Percentiles rank a stretch among this genome's conserved stretches.
Evolutionary conservation across 2,888 invertebrate species (phyloP).

Genomic region (Drosophila hamatofila): DNA sequence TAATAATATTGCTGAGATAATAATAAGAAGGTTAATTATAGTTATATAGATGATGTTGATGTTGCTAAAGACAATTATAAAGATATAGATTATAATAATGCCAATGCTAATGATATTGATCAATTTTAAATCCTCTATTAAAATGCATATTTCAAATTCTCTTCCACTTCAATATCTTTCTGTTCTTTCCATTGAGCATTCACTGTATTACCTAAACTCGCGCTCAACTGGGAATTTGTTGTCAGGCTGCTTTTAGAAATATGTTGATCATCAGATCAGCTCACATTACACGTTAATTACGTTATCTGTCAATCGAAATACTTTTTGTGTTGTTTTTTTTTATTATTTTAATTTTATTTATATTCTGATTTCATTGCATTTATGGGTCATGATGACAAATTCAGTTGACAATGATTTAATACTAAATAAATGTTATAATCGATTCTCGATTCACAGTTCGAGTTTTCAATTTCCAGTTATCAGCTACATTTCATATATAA

Average conservation of each 20-base stretch:
- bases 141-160: too few relatives aligned
- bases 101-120: too few relatives aligned
- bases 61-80: neutral
- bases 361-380: conserved; percentile 6
- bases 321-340: neutral
- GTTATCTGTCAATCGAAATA: conserved; percentile 23
- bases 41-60: neutral
- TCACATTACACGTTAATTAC: conserved; percentile 25
- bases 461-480: conserved; percentile 31
- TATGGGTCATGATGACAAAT: conserved; percentile 47
- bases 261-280: conserved; percentile 18
- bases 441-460: conserved; percentile 7
- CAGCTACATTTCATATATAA: conserved; percentile 27
- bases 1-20: neutral
- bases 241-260: neutral
- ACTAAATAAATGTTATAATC: conserved; percentile 17
- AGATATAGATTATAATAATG: too few relatives aligned
- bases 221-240: conserved; percentile 5
- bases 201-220: conserved; percentile 1
- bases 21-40: too few relatives aligned
- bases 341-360: neutral
- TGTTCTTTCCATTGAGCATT: neutral
- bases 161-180: neutral
- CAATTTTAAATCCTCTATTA: too few relatives aligned
- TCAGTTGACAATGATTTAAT: conserved; percentile 43